phyloP scores from a whole-genome alignment of 2,888 invertebrate genomes.

The Temnothorax ravouxi region DNA sequence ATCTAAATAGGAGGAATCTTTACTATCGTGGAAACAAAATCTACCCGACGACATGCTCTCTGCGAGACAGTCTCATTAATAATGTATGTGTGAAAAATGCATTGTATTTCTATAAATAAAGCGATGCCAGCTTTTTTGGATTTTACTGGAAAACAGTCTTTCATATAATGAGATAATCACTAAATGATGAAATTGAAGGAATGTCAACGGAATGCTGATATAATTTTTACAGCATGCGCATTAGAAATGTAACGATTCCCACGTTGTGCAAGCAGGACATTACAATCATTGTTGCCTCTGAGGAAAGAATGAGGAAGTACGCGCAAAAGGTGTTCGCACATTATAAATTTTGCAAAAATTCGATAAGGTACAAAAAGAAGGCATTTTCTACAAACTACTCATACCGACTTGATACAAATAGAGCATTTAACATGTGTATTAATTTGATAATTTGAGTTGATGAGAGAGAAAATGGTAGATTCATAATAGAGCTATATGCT shows the following conservation, averaged over 20 bases:
- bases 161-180: slow-evolving; percentile 20
- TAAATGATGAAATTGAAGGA: slow-evolving; percentile 13
- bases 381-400: not conserved
- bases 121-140: slow-evolving; percentile 2
- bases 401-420: not conserved
- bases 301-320: slow-evolving; percentile 13
- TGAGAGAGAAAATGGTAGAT: not conserved
- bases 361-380: not conserved
- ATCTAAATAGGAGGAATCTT: slow-evolving; percentile 62
- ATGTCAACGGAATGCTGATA: slow-evolving; percentile 2
- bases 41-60: slow-evolving; percentile 29
- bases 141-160: not conserved
- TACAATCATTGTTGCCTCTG: not conserved
- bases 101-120: slow-evolving; percentile 42
- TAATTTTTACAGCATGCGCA: slow-evolving; percentile 11
- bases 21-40: slow-evolving; percentile 48
- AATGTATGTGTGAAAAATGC: slow-evolving; percentile 66
- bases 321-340: not conserved
- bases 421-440: not conserved
- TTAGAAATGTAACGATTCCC: slow-evolving; percentile 35
- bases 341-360: slow-evolving; percentile 12
- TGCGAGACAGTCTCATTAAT: slow-evolving; percentile 64
- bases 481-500: not conserved
- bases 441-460: not conserved
- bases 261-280: slow-evolving; percentile 25